These are phyloP conservation scores for Cephalopholis sonnerati DNA, from an alignment of 2,113 vertebrate genomes.

Conservation along the genomic window DNA sequence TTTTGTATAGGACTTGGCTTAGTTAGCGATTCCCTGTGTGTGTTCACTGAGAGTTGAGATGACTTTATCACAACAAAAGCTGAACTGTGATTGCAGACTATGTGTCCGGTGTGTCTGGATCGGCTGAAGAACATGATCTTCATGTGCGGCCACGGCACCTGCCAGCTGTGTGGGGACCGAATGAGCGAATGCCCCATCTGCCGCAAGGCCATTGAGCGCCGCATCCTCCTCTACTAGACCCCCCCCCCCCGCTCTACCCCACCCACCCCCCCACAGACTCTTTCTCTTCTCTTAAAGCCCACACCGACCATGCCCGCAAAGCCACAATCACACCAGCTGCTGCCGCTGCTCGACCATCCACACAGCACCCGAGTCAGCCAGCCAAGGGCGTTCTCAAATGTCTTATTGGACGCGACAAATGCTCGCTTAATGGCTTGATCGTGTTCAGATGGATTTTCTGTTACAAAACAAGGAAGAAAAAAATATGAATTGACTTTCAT, in stretches of 20 bases:
- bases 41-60: neutral
- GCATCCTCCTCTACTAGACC: constrained; percentile 95
- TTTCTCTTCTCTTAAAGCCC: constrained; percentile 29
- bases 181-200: constrained; percentile 99
- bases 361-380: constrained; percentile 49
- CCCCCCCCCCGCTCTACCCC: neutral
- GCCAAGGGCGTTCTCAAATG: constrained; percentile 45
- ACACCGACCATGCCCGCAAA: constrained; percentile 30
- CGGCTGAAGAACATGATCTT: constrained; percentile 99
- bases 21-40: neutral
- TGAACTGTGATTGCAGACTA: constrained; percentile 86
- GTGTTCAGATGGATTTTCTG: constrained; percentile 61
- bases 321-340: constrained; percentile 66
- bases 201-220: constrained; percentile 97
- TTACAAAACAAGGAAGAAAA: constrained; percentile 49
- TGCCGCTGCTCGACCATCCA: constrained; percentile 52
- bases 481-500: constrained; percentile 31
- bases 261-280: constrained; percentile 3
- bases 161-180: constrained; percentile 97
- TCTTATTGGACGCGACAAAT: constrained; percentile 58
- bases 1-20: neutral
- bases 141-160: constrained; percentile 98
- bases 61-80: neutral
- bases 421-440: constrained; percentile 41
- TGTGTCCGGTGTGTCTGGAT: constrained; percentile 99